Evolutionary conservation across 1,140 invertebrate species (phyloP).

Genomic region (Hylyphantes graminicola): DNA sequence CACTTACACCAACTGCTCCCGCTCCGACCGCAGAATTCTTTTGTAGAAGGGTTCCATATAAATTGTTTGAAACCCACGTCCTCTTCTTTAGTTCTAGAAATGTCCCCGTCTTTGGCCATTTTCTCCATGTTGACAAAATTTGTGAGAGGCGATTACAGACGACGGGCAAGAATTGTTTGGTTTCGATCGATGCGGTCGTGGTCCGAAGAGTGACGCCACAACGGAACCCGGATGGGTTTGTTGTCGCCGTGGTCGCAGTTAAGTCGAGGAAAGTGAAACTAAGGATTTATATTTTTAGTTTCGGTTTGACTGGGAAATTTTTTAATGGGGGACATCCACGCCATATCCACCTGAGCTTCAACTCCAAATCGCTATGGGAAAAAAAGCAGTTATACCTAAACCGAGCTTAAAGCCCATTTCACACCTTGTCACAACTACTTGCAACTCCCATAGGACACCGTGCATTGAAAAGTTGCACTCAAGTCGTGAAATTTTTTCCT

Average conservation of each 20-base stretch:
- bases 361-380: too few relatives aligned
- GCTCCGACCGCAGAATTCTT: constrained; percentile 86
- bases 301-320: too few relatives aligned
- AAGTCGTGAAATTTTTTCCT: too few relatives aligned
- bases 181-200: constrained; percentile 37
- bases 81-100: constrained; percentile 70
- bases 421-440: too few relatives aligned
- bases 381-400: too few relatives aligned
- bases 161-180: constrained; percentile 6
- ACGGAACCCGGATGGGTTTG: constrained; percentile 27
- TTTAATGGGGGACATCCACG: too few relatives aligned
- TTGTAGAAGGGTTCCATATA: constrained; percentile 87
- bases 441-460: too few relatives aligned
- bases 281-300: too few relatives aligned
- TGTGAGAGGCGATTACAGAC: too few relatives aligned
- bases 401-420: too few relatives aligned
- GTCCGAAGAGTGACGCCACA: constrained; percentile 11
- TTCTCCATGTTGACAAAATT: constrained; percentile 31
- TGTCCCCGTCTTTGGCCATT: constrained; percentile 41
- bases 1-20: constrained; percentile 90
- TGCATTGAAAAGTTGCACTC: too few relatives aligned
- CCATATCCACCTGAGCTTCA: too few relatives aligned
- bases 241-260: constrained; percentile 11
- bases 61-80: constrained; percentile 79
- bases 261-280: not conserved